Base-by-base conservation (phyloP, 1,140 invertebrate species). In the Globodera ellingtonae region DNA sequence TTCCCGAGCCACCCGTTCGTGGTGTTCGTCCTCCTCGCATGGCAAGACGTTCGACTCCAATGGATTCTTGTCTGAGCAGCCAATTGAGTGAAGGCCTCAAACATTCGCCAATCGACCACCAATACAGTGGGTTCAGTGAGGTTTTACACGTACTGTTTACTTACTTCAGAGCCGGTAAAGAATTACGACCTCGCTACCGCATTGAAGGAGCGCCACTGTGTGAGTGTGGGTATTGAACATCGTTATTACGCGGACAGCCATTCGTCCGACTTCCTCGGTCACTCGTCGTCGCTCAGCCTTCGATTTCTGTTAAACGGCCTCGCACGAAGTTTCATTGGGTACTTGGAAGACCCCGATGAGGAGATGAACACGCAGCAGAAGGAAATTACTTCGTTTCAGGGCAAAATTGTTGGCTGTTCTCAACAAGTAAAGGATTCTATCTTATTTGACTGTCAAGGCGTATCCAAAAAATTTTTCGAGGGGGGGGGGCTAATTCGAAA, bases 1-100 rank as follows among this genome's bases (percentile, higher is more conserved):
- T 79, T 79, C 77, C 77, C 18, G 77, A 69, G n/a, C 77, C 77
- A 18, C 62, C 77, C n/a, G 62, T 79, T 21, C 67, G 67, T 70
- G 10, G 67, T 6, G 18, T 3, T 24, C 62, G 74, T 69, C 56
- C 67, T 13, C 5, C 18, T 47, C 67, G 67, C 46, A 15, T 70
- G 35, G 18, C 56, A 18, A n/a, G 24, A 6, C 67, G 67, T 70
- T 70, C 67, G 67, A 70, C 67, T 70, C 67, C 67, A 10, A 44
- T 35, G 67, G 67, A 70, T 10, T 70, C 67, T 3, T 44, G 67
- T 18, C 4, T 47, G 10, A 18, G n/a, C 46, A 70, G 67, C 46
- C 67, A 70, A 35, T 44, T 70, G 35, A 47, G 67, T 13, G 67
- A 6, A 18, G 46, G 67, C 46, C 67, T 70, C 67, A 70, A 70